Percentiles rank a stretch among this genome's conserved stretches.
Evolutionary conservation across 1,140 invertebrate genomes (phyloP).

Genomic region (Idris sp.): DNA sequence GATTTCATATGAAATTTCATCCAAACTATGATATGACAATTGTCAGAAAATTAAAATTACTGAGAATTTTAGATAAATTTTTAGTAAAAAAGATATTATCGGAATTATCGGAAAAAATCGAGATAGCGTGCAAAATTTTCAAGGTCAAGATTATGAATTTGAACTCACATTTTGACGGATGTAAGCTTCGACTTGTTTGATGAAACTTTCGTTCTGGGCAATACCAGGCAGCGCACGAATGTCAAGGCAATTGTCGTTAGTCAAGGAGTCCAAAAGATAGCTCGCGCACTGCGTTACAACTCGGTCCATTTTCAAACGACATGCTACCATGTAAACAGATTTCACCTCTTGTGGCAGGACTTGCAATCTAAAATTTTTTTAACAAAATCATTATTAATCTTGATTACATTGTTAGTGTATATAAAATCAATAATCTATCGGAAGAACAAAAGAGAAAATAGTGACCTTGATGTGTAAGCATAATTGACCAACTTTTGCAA

Average conservation of each 20-base stretch:
- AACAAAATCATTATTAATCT: too few relatives aligned
- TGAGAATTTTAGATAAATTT: too few relatives aligned
- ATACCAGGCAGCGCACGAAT: conserved; percentile 84
- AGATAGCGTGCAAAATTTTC: conserved; percentile 21
- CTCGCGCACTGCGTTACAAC: conserved; percentile 85
- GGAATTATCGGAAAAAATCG: neutral
- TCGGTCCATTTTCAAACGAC: conserved; percentile 85
- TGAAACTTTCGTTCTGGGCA: conserved; percentile 80
- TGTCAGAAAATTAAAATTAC: too few relatives aligned
- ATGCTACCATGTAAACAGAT: conserved; percentile 86
- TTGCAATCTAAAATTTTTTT: conserved; percentile 80
- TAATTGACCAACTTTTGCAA: conserved; percentile 88
- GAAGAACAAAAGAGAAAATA: neutral
- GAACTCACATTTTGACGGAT: conserved; percentile 84
- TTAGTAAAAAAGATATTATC: too few relatives aligned
- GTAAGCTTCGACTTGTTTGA: conserved; percentile 83
- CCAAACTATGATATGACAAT: too few relatives aligned
- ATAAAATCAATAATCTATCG: conserved; percentile 11
- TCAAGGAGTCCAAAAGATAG: conserved; percentile 84
- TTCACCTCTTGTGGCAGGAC: conserved; percentile 81
- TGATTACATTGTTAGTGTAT: too few relatives aligned
- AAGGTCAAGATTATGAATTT: conserved; percentile 18
- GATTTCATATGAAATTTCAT: too few relatives aligned
- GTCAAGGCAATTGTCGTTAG: conserved; percentile 84
- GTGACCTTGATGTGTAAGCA: conserved; percentile 85